Evolutionary conservation across 2,113 vertebrate genomes (phyloP).

Genomic region (Turdus rufiventris): DNA sequence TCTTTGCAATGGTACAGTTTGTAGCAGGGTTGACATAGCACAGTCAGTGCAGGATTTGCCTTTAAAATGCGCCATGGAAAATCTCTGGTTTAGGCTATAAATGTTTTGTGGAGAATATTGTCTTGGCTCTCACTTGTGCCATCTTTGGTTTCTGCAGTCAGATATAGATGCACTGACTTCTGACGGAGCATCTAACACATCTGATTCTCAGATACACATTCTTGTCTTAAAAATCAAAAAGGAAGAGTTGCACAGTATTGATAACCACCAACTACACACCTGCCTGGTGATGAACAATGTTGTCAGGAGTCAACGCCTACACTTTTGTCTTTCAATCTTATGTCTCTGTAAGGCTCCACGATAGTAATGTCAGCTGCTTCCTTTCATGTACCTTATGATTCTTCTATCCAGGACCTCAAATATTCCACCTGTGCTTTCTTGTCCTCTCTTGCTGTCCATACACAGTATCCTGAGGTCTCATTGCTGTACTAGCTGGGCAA

Average conservation of each 20-base stretch:
- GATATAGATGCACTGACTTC: background rate
- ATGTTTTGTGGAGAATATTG: background rate
- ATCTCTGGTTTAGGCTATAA: background rate
- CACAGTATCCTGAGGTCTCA: conserved; percentile 9
- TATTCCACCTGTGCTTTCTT: conserved; percentile 38
- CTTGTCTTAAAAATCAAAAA: background rate
- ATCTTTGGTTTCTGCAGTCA: background rate
- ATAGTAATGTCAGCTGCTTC: background rate
- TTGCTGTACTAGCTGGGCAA: conserved; percentile 7
- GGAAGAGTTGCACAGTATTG: background rate
- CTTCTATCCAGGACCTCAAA: background rate
- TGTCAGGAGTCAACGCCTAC: background rate
- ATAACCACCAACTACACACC: background rate
- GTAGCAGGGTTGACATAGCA: background rate
- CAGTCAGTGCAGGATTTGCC: background rate
- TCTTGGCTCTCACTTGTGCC: background rate
- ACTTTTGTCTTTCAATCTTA: background rate
- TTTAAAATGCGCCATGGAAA: background rate
- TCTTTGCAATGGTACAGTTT: background rate
- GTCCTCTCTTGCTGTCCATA: conserved; percentile 25
- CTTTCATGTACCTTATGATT: background rate
- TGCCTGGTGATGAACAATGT: background rate
- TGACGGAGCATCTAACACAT: background rate
- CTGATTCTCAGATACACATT: background rate
- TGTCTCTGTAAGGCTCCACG: background rate